phyloP scores from a whole-genome alignment of 2,797 vertebrate genomes.

The Onychomys leucogaster region DNA sequence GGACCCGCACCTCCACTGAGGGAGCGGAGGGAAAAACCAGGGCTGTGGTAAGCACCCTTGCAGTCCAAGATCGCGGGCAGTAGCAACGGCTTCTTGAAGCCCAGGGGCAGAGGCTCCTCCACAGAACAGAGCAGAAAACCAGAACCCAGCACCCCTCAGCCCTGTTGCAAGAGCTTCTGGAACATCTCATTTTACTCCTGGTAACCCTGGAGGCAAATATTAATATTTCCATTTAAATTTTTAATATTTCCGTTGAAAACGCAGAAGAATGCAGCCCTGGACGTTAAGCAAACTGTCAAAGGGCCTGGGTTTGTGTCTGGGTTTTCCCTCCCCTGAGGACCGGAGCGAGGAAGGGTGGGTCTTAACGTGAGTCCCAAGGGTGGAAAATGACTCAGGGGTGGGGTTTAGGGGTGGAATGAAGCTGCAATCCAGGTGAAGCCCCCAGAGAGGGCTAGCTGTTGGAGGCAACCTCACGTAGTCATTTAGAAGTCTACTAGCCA shows the following conservation, averaged over 20 bases:
- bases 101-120: not conserved
- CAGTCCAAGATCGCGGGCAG: not conserved
- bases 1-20: not conserved
- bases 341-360: not conserved
- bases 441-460: not conserved
- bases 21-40: not conserved
- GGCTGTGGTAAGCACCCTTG: not conserved
- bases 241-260: not conserved
- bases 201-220: not conserved
- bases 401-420: accelerated
- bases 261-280: not conserved
- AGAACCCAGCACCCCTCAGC: not conserved
- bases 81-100: not conserved
- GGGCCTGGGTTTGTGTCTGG: not conserved
- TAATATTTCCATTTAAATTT: not conserved
- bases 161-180: not conserved
- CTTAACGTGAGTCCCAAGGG: not conserved
- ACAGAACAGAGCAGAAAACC: not conserved
- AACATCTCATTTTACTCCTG: not conserved
- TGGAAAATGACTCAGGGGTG: not conserved
- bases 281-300: not conserved
- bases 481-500: not conserved
- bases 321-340: not conserved
- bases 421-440: not conserved
- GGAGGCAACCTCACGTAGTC: not conserved